Evolutionary conservation across 2,888 invertebrate genomes (phyloP).

Genomic region (Sminthurinus aureus): DNA sequence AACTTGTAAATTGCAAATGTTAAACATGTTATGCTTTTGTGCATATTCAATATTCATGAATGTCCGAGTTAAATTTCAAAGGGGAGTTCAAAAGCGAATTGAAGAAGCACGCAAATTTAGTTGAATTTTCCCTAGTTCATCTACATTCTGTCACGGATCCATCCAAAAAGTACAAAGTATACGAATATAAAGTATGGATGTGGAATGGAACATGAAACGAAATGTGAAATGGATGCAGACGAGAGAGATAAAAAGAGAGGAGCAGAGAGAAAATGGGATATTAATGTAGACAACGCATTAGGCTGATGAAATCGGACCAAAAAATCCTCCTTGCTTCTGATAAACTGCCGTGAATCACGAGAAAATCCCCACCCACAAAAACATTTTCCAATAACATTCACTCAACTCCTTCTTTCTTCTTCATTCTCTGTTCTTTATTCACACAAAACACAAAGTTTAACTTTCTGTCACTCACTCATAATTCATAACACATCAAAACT

Average conservation of each 20-base stretch:
- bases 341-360: conserved; percentile 17
- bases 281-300: conserved; percentile 12
- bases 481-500: too few relatives aligned
- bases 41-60: too few relatives aligned
- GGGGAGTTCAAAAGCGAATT: too few relatives aligned
- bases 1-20: too few relatives aligned
- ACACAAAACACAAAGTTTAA: too few relatives aligned
- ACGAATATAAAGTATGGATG: neutral
- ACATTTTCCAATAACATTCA: neutral
- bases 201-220: neutral
- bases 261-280: neutral
- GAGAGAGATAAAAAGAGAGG: neutral
- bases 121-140: too few relatives aligned
- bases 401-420: neutral
- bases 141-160: neutral
- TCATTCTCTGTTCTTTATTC: neutral
- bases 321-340: neutral
- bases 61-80: too few relatives aligned
- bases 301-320: neutral
- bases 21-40: too few relatives aligned
- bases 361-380: neutral
- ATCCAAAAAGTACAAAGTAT: neutral
- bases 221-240: neutral
- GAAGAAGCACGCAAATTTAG: neutral
- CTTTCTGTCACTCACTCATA: too few relatives aligned